phyloP scores from a whole-genome alignment of 2,888 invertebrate species.

The Acanthopleura granulata region DNA sequence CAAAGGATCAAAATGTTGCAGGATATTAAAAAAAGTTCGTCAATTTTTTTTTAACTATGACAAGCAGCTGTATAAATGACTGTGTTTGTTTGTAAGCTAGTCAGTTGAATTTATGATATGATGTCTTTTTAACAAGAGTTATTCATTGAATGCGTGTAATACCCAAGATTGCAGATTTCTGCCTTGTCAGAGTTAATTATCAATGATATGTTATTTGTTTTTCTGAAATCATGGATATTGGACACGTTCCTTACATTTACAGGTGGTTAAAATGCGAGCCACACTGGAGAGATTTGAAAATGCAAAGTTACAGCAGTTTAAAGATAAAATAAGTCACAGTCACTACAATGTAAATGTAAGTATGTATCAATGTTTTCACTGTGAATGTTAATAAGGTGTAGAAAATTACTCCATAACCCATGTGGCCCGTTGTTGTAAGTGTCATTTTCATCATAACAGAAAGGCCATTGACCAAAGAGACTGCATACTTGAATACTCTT shows the following conservation, averaged over 20 bases:
- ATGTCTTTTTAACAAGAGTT: too few relatives aligned
- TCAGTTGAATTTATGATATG: too few relatives aligned
- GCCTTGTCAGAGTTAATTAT: not conserved
- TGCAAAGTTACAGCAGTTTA: constrained; percentile 77
- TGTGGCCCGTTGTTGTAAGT: too few relatives aligned
- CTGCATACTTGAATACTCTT: too few relatives aligned
- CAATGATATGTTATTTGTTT: not conserved
- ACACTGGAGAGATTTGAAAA: constrained; percentile 89
- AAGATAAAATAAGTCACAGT: constrained; percentile 63
- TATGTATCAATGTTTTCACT: constrained; percentile 20
- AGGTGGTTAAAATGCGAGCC: constrained; percentile 89
- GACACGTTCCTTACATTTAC: constrained; percentile 50
- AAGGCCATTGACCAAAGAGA: too few relatives aligned
- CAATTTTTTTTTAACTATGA: not conserved
- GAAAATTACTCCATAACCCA: too few relatives aligned
- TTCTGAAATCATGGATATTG: not conserved
- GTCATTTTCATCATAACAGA: too few relatives aligned
- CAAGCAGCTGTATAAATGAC: too few relatives aligned
- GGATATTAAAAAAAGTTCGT: not conserved
- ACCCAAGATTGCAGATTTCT: not conserved
- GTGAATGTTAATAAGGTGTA: too few relatives aligned
- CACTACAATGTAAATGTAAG: constrained; percentile 68
- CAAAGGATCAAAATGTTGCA: too few relatives aligned
- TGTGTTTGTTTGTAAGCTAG: too few relatives aligned
- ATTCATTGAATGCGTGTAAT: too few relatives aligned